Evolutionary conservation across 2,888 invertebrate species (phyloP), one percentile per base, ranked within the genome.

Genomic region (Ashinkailepas kermadecensis): DNA sequence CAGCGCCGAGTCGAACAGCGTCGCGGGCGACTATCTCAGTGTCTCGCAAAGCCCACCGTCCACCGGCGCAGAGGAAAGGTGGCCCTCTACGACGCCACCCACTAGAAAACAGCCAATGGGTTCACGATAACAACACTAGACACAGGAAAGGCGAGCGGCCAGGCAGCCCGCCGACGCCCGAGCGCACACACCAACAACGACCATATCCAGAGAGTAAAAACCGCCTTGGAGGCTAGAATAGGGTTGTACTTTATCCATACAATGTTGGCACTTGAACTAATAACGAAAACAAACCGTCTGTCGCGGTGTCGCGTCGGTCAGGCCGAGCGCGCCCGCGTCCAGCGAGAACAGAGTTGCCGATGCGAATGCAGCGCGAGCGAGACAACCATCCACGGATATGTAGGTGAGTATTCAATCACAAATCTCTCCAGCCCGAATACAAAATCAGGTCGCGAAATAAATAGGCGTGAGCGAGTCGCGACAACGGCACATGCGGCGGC

Each of bases 351-450:
- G 70, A 15, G 62, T 62, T 18, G 18, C 18, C 18, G 62, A 39
- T 39, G 39, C 39, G 39, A 39, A 39, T 39, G 39, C 39, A 39
- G 39, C 39, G 39, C 39, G 39, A 39, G 39, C 39, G 39, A 39
- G 39, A 39, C 39, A 39, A 39, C 39, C 39, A 39, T 39, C 39
- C 39, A 39, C 39, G 56, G 74, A 74, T 74, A 74, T 74, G 74
- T 74, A 74, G 74, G 74, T 74, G 74, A 74, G 74, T 74, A 74
- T 74, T 74, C 74, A 74, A 74, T 74, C 74, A 74, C 74, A 74
- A 74, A 74, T 74, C 74, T 74, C 74, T 74, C 74, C 74, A 74
- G 74, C 74, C 56, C 74, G 18, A 74, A 74, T 74, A 74, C 74
- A 21, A 56, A 74, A 56, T 74, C 74, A 74, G 74, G 74, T 74